A percentile compares a stretch with the other conserved stretches of the same genome.
These are phyloP conservation scores for Isichthys henryi DNA, from an alignment of 2,113 vertebrate genomes.

Conservation along the genomic window DNA sequence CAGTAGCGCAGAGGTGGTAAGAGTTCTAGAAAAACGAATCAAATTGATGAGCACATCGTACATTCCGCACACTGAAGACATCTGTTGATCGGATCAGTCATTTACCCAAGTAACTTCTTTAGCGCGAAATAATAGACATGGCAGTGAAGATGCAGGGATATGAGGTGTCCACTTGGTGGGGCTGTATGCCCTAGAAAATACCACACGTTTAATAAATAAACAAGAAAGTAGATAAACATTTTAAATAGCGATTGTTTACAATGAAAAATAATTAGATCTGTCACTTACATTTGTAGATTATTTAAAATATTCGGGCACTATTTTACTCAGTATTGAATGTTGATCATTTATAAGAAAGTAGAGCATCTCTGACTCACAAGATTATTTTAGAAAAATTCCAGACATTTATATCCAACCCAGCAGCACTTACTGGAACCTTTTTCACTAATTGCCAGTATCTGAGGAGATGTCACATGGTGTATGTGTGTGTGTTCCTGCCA, in stretches of 20 bases:
- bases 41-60: not conserved
- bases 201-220: not conserved
- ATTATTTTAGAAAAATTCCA: not conserved
- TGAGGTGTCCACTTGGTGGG: not conserved
- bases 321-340: not conserved
- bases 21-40: not conserved
- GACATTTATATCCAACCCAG: not conserved
- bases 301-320: not conserved
- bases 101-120: not conserved
- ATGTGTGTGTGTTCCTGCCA: not conserved
- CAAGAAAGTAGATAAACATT: not conserved
- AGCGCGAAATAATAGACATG: not conserved
- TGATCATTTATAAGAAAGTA: not conserved
- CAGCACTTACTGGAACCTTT: not conserved
- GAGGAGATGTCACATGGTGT: not conserved
- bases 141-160: not conserved
- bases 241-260: not conserved
- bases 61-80: not conserved
- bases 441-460: not conserved
- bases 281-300: not conserved
- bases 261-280: not conserved
- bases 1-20: not conserved
- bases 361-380: not conserved
- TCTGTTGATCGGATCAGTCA: not conserved
- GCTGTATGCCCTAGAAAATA: conserved; percentile 3